Percentiles rank a stretch among this genome's conserved stretches.
phyloP scores from a whole-genome alignment of 2,113 vertebrate species.

The Pituophis catenifer region DNA sequence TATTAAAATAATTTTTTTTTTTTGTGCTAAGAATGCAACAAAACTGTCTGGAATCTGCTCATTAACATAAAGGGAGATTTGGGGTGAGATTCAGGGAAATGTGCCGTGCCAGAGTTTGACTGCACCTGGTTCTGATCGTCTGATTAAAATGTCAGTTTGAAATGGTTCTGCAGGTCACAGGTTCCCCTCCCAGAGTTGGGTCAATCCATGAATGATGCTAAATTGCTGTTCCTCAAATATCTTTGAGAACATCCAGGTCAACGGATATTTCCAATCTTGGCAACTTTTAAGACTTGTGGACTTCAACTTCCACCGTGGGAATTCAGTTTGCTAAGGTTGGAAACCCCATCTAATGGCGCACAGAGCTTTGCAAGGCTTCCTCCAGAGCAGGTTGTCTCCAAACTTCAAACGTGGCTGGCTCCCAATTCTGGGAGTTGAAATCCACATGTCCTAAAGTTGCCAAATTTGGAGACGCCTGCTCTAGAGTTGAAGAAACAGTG shows the following conservation, averaged over 20 bases:
- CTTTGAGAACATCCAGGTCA: neutral
- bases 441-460: neutral
- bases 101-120: neutral
- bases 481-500: neutral
- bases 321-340: neutral
- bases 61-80: neutral
- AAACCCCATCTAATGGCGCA: neutral
- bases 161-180: neutral
- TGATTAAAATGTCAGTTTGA: neutral
- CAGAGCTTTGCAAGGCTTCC: neutral
- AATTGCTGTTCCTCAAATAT: neutral
- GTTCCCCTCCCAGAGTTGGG: neutral
- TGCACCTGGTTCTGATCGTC: neutral
- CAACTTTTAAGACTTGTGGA: neutral
- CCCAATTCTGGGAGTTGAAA: neutral
- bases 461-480: neutral
- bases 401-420: no score
- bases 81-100: neutral
- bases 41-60: neutral
- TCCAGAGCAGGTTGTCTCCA: neutral
- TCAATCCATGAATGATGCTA: neutral
- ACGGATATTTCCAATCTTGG: neutral
- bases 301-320: neutral
- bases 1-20: conserved; percentile 4
- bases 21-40: neutral